phyloP scores from a whole-genome alignment of 2,888 invertebrate species.

The Galeruca laticollis region DNA sequence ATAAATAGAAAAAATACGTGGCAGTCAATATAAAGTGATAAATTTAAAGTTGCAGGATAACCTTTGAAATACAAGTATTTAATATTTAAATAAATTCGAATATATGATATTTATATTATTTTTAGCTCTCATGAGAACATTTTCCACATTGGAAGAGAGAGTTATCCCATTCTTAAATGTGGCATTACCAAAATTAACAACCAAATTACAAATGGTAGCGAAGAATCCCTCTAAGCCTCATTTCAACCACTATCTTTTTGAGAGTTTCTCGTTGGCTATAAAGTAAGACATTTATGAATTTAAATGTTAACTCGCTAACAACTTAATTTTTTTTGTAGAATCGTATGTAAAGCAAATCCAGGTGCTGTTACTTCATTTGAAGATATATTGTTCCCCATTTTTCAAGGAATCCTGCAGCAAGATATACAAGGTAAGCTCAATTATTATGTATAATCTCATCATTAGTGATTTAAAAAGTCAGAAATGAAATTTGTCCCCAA shows the following conservation, averaged over 20 bases:
- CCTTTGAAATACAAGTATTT: no score
- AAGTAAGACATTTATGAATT: constrained; percentile 70
- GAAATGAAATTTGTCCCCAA: no score
- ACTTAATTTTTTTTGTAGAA: constrained; percentile 66
- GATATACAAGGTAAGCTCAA: constrained; percentile 83
- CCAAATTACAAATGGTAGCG: constrained; percentile 84
- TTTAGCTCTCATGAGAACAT: constrained; percentile 89
- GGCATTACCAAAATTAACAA: constrained; percentile 87
- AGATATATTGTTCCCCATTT: constrained; percentile 92
- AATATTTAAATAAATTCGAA: background rate
- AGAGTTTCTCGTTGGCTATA: constrained; percentile 91
- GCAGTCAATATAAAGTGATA: no score
- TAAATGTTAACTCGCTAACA: background rate
- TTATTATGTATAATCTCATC: no score
- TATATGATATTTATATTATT: constrained; percentile 37
- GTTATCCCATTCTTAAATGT: constrained; percentile 84
- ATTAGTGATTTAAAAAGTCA: no score
- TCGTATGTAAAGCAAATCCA: constrained; percentile 87
- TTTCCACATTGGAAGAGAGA: constrained; percentile 84
- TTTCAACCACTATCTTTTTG: constrained; percentile 98
- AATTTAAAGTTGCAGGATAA: no score
- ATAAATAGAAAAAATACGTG: no score
- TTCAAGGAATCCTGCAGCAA: constrained; percentile 93
- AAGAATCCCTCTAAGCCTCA: constrained; percentile 97
- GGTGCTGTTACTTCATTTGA: constrained; percentile 89